Evolutionary conservation across 30 jellyfish, hydroid and myxozoan species (phyloP).

Genomic region (Pelagia noctiluca): DNA sequence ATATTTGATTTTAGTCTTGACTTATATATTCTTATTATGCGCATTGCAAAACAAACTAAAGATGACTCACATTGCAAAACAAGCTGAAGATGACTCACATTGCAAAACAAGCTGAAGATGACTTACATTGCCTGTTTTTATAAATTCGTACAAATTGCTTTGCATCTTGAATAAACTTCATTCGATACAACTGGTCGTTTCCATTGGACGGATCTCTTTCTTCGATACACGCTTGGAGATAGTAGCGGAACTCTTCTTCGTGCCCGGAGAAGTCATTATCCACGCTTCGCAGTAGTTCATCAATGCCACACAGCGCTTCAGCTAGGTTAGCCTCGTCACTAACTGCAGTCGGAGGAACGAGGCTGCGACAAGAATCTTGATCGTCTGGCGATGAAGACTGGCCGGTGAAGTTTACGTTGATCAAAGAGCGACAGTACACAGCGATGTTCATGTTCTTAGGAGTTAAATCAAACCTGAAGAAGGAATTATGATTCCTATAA

Average conservation of each 20-base stretch:
- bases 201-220: conserved; percentile 45
- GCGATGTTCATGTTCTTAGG: conserved; percentile 76
- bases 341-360: conserved; percentile 55
- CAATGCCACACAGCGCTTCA: conserved; percentile 61
- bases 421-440: conserved; percentile 71
- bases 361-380: conserved; percentile 4
- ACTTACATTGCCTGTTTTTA: conserved; percentile 54
- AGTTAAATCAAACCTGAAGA: conserved; percentile 69
- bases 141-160: conserved; percentile 65
- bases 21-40: no score
- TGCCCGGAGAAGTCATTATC: conserved; percentile 85
- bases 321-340: conserved; percentile 18
- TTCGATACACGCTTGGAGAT: conserved; percentile 63
- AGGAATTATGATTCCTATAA: no score
- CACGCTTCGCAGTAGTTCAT: conserved; percentile 76
- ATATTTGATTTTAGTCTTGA: no score
- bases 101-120: background rate
- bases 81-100: background rate
- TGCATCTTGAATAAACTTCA: conserved; percentile 65
- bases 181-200: conserved; percentile 13
- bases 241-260: conserved; percentile 82
- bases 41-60: no score
- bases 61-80: no score
- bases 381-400: conserved; percentile 37
- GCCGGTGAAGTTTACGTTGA: conserved; percentile 69